Conservation (phyloP, 2,888 invertebrate species). For the Habrosyne pyritoides region DNA sequence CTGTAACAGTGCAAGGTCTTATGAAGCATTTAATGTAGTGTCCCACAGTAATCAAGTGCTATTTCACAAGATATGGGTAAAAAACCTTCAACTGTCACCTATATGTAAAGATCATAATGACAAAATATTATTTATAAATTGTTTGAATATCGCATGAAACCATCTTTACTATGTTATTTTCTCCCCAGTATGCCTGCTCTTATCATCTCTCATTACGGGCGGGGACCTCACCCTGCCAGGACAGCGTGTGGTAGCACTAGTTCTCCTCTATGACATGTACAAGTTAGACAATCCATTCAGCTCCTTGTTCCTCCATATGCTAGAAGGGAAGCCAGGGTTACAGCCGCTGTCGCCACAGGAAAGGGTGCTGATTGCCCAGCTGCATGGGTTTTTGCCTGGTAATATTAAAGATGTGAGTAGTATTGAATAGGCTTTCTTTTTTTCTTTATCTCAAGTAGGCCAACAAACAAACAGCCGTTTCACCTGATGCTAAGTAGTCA, state of each 20-base stretch:
- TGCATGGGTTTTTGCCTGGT: constrained; percentile 87
- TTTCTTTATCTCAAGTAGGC: no score
- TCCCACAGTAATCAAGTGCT: no score
- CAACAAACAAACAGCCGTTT: no score
- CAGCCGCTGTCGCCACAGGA: constrained; percentile 82
- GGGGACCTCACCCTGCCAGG: constrained; percentile 76
- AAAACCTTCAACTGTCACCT: no score
- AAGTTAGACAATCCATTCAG: constrained; percentile 76
- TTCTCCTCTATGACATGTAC: constrained; percentile 70
- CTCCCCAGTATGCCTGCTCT: constrained; percentile 68
- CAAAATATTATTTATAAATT: no score
- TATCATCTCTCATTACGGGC: constrained; percentile 72
- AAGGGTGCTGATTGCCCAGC: constrained; percentile 88
- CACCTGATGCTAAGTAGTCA: no score
- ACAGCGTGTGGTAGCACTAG: constrained; percentile 73
- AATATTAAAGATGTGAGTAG: constrained; percentile 88
- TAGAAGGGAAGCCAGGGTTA: constrained; percentile 72
- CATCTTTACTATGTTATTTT: neutral
- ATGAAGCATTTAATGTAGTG: no score
- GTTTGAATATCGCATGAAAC: no score
- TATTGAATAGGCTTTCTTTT: no score
- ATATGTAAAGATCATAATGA: no score
- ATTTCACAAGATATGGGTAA: no score
- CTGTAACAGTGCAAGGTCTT: no score
- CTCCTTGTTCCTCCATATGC: constrained; percentile 65